Base-by-base conservation (phyloP, 2,797 vertebrate genomes). In the Hippoglossus hippoglossus region DNA sequence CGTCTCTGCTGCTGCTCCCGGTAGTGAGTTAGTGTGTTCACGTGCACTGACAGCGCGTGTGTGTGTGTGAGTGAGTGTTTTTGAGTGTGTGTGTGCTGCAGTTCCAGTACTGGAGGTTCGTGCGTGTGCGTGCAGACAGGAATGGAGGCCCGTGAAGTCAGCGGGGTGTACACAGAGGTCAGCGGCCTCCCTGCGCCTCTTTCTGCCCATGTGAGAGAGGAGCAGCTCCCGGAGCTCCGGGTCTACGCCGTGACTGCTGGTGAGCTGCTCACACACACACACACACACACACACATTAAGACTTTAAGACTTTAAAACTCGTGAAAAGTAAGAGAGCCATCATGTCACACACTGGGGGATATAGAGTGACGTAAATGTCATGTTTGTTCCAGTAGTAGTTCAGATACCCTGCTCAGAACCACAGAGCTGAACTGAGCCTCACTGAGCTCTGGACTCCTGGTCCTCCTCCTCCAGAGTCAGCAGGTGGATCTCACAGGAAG, bases 171-270 rank as follows among this genome's bases (percentile, higher is more conserved):
- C 70, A 79, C 63, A 13, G 75, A 92, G 58, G 76, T 90, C 58
- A 86, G 82, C 86, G 49, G 80, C 9, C 84, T 87, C 63, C 84
- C 94, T 0, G 62, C 73, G 1, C 92, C 90, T 0, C 36, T 91
- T 15, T 86, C 78, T 4, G 94, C 90, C 5, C 60, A 63, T 3
- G 85, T 95, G 54, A 86, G 63, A 0, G 66, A 87, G 1, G 84
- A 90, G 67, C 65, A 67, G 54, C 64, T 67, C 1, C 34, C 61
- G 1, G 73, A 83, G 4, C n/a, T 65, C 51, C 77, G 77, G 9
- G 71, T 81, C 39, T 80, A 81, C 65, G 89, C 83, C 0, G 74
- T 95, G 51, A 85, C 81, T 12, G 74, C 90, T 44, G 92, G 94
- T 95, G 68, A 77, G 66, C 55, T 22, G 28, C 66, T 55, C 46